phyloP scores from a whole-genome alignment of 2,888 invertebrate genomes.

The Prosopocoilus inquinatus region DNA sequence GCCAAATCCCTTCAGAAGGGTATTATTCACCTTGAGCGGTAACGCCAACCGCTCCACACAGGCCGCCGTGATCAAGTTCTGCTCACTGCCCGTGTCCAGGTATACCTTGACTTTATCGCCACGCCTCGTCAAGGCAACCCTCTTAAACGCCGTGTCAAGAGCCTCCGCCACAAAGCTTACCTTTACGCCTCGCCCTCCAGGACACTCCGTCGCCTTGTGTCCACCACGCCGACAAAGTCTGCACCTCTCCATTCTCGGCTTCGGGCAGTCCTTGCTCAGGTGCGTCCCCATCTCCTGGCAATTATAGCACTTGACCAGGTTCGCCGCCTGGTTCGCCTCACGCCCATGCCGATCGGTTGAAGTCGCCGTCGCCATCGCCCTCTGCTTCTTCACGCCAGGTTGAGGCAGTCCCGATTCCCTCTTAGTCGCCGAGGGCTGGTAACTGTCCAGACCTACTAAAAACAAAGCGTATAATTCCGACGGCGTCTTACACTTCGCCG shows the following conservation, averaged over 20 bases:
- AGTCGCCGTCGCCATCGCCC: neutral
- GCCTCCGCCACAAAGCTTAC: neutral
- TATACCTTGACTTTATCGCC: constrained; percentile 4
- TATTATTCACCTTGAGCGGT: neutral
- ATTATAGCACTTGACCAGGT: neutral
- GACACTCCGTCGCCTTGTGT: neutral
- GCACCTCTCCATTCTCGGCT: constrained; percentile 6
- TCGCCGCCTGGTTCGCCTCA: too few relatives aligned
- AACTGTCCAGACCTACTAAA: neutral
- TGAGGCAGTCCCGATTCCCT: neutral
- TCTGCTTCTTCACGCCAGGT: neutral
- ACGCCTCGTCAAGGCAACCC: neutral
- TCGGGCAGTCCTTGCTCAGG: constrained; percentile 7
- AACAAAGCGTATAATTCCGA: neutral
- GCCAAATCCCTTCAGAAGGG: constrained; percentile 11
- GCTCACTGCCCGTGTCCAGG: constrained; percentile 9
- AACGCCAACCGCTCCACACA: constrained; percentile 8
- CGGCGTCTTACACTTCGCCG: neutral
- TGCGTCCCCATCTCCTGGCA: constrained; percentile 4
- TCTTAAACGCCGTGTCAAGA: constrained; percentile 1
- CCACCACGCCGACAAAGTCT: neutral
- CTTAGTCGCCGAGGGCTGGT: neutral
- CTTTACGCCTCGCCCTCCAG: neutral
- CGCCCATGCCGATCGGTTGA: neutral
- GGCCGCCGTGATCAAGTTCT: constrained; percentile 4